Percentiles rank a stretch among this genome's conserved stretches.
phyloP scores from a whole-genome alignment of 1,140 invertebrate species.

The Lepidostoma basale region DNA sequence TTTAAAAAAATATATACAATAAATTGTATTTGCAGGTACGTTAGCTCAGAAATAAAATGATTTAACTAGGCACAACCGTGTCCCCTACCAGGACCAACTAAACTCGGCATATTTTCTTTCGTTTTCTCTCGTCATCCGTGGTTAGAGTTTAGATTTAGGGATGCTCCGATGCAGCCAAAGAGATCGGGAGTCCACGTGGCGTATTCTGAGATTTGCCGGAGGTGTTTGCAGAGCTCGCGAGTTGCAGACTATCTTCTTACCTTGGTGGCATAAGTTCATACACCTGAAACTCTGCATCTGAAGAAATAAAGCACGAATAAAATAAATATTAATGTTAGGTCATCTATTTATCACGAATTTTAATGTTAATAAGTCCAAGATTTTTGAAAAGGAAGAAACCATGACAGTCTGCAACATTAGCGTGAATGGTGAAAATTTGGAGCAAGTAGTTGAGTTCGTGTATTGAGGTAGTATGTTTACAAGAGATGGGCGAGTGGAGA shows the following conservation, averaged over 20 bases:
- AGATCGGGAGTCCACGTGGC: conserved; percentile 43
- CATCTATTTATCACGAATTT: background rate
- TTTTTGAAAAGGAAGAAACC: too few species aligned
- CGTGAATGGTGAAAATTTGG: too few species aligned
- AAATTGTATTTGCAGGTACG: too few species aligned
- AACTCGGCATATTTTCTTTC: background rate
- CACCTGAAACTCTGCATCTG: conserved; percentile 51
- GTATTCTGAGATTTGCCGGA: conserved; percentile 47
- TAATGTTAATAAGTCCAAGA: background rate
- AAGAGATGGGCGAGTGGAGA: too few species aligned
- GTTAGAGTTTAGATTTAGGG: background rate
- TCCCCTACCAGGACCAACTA: background rate
- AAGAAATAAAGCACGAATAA: too few species aligned
- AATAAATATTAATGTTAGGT: too few species aligned
- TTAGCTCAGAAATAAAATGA: background rate
- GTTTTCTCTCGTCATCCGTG: background rate
- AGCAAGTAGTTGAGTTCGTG: too few species aligned
- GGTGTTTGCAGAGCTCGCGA: conserved; percentile 49
- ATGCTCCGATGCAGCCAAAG: background rate
- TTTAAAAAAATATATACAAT: too few species aligned
- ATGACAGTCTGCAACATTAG: too few species aligned
- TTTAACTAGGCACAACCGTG: background rate
- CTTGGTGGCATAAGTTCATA: conserved; percentile 49
- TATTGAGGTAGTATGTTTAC: too few species aligned
- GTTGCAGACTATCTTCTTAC: conserved; percentile 50